Evolutionary conservation across 2,888 invertebrate species (phyloP), one percentile per base, ranked within the genome.

Genomic region (Agonopterix alstromeriana): DNA sequence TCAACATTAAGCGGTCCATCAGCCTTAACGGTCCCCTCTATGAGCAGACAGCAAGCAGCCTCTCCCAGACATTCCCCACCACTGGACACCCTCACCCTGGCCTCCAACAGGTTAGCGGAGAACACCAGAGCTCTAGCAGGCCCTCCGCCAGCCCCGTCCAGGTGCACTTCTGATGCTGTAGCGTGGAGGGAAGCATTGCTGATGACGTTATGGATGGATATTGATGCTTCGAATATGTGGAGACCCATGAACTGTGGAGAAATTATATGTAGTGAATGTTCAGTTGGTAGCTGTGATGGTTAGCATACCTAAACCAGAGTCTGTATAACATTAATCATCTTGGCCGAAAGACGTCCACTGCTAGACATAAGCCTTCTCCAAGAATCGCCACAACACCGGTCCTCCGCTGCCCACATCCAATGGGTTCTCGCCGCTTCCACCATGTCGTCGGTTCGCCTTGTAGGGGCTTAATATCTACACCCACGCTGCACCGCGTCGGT

Each of bases 1-100:
- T 96, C 95, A 42, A 96, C 93, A 57, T 94, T 94, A n/a, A 95
- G 80, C n/a, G 95, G 94, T 3, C 94, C 95, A 63, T 94, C 94
- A 5, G 95, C 95, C 57, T 94, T 92, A 8, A 96, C 88, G 1
- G 94, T 94, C 0, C 94, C 94, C 74, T 96, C 95, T 52, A 95
- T 79, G 0, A 93, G 89, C 40, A 95, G 90, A 46, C 93, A 93
- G 61, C 95, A 94, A 45, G 92, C 91, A 1, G 94, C 89, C 69
- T 95, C 94, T 0, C 92, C 94, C 43, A 95, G 79, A 60, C 93
- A 92, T 7, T 93, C 92, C n/a, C 88, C 66, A 3, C 63, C 67
- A 9, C 61, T 62, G 3, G 90, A 76, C n/a, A 93, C 61, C 67
- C 90, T 91, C 51, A 92, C 92, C 40, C 91, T 90, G 0, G 92